Base-by-base conservation (phyloP, 1,140 invertebrate species). In the Habropoda laboriosa region DNA sequence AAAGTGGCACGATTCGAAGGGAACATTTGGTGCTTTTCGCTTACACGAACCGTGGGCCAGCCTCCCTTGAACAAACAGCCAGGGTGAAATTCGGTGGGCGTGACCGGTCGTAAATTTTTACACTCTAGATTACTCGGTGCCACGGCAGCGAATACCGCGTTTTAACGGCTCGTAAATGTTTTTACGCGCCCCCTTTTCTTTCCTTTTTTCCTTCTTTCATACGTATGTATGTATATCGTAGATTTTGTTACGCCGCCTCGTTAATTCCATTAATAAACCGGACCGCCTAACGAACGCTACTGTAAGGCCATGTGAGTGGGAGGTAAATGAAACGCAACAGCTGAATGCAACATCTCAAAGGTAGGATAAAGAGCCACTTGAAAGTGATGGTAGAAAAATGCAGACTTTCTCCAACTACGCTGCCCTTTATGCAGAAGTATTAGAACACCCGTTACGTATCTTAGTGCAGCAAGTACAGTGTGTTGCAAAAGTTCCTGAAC, bases 61-160 rank as follows among this genome's bases (percentile, higher is more conserved):
- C 0, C 58, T 30, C 35, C n/a, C 24, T 55, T 38, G 38, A 35
- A 76, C 63, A 42, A 57, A 57, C 63, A 67, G 21, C 35, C n/a
- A 24, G 16, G 35, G 63, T 57, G 61, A 76, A 57, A 76, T 76
- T 76, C 49, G 61, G 40, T 55, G 38, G 63, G 73, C 73, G 63
- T 76, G 73, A 57, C 51, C 63, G 73, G n/a, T 67, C 63, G 49
- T 76, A 76, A 76, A 76, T 76, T 76, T 67, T 67, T 76, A 76
- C 73, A 76, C 38, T 76, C 38, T 32, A 67, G 49, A 76, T 76
- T 76, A 76, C 63, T 53, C 63, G 63, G 21, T 35, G 63, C 73
- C 49, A 55, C 38, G 38, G 73, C 63, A 57, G 27, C 51, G 73
- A 67, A 68, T 45, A 45, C 49, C 49, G n/a, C 27, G 49, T 76